Base-by-base conservation (phyloP, 2,888 invertebrate species). In the Oasisia sp. region DNA sequence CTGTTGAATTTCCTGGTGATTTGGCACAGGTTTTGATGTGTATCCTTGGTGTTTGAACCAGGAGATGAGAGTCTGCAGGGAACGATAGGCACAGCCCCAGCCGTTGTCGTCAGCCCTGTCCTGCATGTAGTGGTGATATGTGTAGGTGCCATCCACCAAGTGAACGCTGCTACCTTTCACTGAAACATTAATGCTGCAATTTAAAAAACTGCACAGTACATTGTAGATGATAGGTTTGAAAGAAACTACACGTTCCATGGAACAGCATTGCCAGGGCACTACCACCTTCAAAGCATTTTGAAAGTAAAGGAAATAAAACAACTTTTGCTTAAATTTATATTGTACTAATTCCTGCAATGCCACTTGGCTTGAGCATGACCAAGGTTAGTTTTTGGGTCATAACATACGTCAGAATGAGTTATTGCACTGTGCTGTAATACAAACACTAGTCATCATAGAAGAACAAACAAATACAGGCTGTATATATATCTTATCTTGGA, bases 31-130 rank as follows among this genome's bases (percentile, higher is more conserved):
- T 91, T 97, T 97, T 91, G 98, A 95, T 32, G 96, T 96, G 94
- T 96, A 97, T 32, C 96, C 96, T 94, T 97, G 97, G 58, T 95
- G 94, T 56, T 97, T 97, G 96, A 98, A 99, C 99, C 99, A 99
- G 0, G 99, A 99, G 94, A 98, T 97, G 93, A 99, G 97, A 0
- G 99, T 99, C 97, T 99, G 99, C 95, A 99, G 97, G 0, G 99
- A 99, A 93, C 99, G 97, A 96, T 99, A 99, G 0, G 99, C 99
- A 97, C 99, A 99, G 7, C 99, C 99, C 99, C 99, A 99, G n/a
- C 99, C 99, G 96, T 98, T 98, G 95, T 99, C 99, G 96, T 99
- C 98, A 96, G 98, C 97, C 94, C 97, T 97, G 95, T 99, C 98
- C 94, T 96, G 96, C 97, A 98, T 98, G 96, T 99, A 99, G 96